Evolutionary conservation across 2,888 invertebrate species (phyloP).

Genomic region (Cataglyphis cursor): DNA sequence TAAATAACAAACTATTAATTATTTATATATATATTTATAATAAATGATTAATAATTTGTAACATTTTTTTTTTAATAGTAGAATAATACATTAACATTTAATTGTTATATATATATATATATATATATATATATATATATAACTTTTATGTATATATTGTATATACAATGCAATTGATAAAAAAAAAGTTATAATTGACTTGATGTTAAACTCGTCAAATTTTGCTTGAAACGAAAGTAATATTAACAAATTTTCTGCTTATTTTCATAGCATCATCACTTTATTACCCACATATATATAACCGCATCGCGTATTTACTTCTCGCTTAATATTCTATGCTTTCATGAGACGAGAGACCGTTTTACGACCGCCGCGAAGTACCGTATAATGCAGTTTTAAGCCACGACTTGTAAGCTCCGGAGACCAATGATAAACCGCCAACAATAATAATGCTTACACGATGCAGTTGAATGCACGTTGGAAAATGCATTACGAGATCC

Average conservation of each 20-base stretch:
- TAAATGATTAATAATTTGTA: background rate
- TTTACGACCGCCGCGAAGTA: constrained; percentile 76
- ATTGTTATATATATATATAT: too few species aligned
- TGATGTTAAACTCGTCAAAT: background rate
- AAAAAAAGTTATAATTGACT: background rate
- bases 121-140: too few species aligned
- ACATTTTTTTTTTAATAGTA: too few species aligned
- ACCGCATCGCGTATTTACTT: constrained; percentile 71
- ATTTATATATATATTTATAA: too few species aligned
- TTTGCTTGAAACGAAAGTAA: constrained; percentile 3
- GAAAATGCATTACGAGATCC: constrained; percentile 70
- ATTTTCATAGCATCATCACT: constrained; percentile 66
- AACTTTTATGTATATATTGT: too few species aligned
- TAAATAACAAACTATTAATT: too few species aligned
- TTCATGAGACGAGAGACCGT: constrained; percentile 67
- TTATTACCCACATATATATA: constrained; percentile 66
- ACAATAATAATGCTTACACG: constrained; percentile 75
- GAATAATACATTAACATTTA: too few species aligned
- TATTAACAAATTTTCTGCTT: constrained; percentile 66
- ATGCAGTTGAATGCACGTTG: constrained; percentile 55
- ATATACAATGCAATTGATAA: background rate
- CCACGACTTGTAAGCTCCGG: constrained; percentile 72
- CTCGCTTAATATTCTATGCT: constrained; percentile 76
- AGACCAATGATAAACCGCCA: constrained; percentile 77
- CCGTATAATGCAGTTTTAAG: constrained; percentile 78